These are phyloP conservation scores for Epinephelus malabaricus DNA, from an alignment of 2,797 vertebrate species.

Conservation along the genomic window DNA sequence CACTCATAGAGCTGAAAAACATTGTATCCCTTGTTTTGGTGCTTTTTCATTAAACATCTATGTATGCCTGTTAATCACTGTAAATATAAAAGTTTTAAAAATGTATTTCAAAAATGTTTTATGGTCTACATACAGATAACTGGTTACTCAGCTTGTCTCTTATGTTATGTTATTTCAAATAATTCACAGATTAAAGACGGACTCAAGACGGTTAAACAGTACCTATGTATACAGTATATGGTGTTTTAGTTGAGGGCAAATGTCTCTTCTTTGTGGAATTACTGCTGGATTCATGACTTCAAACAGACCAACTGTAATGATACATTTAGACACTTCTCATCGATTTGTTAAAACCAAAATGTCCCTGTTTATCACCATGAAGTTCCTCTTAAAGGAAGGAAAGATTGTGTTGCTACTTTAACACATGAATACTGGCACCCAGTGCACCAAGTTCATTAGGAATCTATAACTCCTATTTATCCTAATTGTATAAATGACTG, in stretches of 20 bases:
- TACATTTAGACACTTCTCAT: not conserved
- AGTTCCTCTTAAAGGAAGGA: not conserved
- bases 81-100: not conserved
- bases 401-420: not conserved
- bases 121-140: no score
- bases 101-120: not conserved
- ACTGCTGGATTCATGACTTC: no score
- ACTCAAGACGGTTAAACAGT: not conserved
- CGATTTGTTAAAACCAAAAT: not conserved
- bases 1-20: not conserved
- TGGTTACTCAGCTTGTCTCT: not conserved
- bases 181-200: not conserved
- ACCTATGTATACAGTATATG: not conserved
- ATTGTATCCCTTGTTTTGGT: not conserved
- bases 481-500: constrained; percentile 1
- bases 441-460: not conserved
- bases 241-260: not conserved
- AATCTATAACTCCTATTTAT: not conserved
- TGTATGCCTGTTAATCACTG: not conserved
- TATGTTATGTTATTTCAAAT: constrained; percentile 1
- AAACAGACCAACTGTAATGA: not conserved
- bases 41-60: not conserved
- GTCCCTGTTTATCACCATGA: not conserved
- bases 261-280: constrained; percentile 1
- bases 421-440: not conserved